Evolutionary conservation across 2,113 vertebrate species (phyloP).

Genomic region (Catagonus wagneri): DNA sequence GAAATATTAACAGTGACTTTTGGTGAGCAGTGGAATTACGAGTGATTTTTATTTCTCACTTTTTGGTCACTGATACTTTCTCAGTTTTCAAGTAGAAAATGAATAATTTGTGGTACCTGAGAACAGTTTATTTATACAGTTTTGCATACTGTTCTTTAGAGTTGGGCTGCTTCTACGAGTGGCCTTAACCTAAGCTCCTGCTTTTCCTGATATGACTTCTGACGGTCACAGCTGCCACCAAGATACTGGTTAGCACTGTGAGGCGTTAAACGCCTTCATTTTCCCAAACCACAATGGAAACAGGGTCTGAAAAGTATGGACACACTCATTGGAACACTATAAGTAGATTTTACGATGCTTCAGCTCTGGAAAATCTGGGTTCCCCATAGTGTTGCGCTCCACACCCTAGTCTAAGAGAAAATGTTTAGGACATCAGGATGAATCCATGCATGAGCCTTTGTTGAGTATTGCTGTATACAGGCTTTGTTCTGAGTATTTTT

Average conservation of each 20-base stretch:
- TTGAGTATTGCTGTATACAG: not conserved
- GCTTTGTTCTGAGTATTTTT: not conserved
- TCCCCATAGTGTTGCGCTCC: not conserved
- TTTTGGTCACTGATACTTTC: not conserved
- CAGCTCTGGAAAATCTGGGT: not conserved
- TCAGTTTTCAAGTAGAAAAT: not conserved
- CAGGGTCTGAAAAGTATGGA: not conserved
- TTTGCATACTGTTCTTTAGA: not conserved
- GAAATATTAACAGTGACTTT: not conserved
- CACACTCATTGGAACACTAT: rapidly evolving
- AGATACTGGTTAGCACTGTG: not conserved
- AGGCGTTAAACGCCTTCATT: not conserved
- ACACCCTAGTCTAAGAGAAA: not conserved
- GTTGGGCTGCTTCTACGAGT: not conserved
- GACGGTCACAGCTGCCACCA: not conserved
- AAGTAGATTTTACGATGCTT: not conserved
- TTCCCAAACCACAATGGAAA: not conserved
- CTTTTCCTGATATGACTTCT: not conserved
- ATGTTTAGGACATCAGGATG: not conserved
- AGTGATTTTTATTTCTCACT: not conserved
- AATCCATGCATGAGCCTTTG: not conserved
- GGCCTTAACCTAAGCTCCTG: not conserved
- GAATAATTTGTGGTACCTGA: not conserved
- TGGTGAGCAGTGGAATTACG: not conserved
- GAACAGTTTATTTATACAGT: not conserved